A percentile compares a stretch with the other conserved stretches of the same genome.
Evolutionary conservation across 2,113 vertebrate genomes (phyloP).

Genomic region (Mesocricetus auratus): DNA sequence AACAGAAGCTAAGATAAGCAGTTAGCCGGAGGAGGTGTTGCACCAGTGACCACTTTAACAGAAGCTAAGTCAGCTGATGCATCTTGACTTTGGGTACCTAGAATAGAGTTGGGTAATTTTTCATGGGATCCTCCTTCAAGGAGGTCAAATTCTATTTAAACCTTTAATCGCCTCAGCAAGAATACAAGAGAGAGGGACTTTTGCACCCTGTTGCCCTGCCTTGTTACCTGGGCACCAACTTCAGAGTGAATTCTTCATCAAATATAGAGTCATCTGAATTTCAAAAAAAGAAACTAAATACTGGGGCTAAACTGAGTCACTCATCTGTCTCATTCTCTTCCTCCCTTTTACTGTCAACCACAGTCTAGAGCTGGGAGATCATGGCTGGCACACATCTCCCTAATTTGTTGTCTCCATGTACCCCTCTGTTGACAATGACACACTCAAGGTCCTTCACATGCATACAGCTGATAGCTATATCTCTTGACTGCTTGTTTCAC

Average conservation of each 20-base stretch:
- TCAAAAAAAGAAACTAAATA: conserved; percentile 27
- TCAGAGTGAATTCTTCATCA: neutral
- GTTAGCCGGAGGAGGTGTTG: neutral
- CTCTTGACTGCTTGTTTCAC: conserved; percentile 16
- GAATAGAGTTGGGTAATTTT: neutral
- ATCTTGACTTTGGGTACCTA: neutral
- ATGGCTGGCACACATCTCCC: neutral
- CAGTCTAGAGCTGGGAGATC: neutral
- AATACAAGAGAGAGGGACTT: neutral
- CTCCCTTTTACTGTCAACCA: neutral
- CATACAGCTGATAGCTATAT: neutral
- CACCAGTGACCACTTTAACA: neutral
- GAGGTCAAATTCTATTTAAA: neutral
- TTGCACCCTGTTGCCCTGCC: neutral
- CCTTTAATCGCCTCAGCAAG: neutral
- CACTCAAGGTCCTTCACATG: neutral
- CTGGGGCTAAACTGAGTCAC: neutral
- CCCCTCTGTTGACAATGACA: neutral
- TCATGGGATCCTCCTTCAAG: neutral
- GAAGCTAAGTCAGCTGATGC: neutral
- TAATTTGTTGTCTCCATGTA: neutral
- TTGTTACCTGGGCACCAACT: neutral
- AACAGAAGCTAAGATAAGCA: neutral
- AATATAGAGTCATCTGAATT: neutral
- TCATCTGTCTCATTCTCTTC: neutral